Evolutionary conservation across 2,113 vertebrate species (phyloP), one percentile per base, ranked within the genome.

Genomic region (Cromileptes altivelis): DNA sequence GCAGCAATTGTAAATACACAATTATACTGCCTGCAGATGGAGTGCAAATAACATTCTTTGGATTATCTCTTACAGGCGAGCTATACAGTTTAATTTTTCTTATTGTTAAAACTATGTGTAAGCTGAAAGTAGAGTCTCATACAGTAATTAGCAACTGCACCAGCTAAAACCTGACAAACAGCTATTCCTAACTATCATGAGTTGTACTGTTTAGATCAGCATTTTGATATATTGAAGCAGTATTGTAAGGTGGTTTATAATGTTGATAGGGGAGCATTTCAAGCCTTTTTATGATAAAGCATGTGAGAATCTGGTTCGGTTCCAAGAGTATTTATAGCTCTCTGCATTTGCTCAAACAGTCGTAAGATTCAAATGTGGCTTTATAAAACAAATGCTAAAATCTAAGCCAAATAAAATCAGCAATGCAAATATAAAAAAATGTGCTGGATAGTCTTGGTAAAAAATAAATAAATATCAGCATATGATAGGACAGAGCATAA

Each of bases 1-100:
- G 37, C 30, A 86, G 62, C 53, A 74, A 79, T n/a, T 85, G 68
- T 68, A 79, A 70, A 81, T 67, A 72, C 14, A 84, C 45, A 80
- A 81, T 71, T 81, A 79, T 72, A 78, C 84, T 63, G 70, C 61
- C 72, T 89, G 81, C 55, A 76, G 42, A 63, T 65, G 74, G 45
- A 88, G 80, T 92, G 90, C 76, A 92, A 92, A 90, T 89, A 68
- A 88, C 65, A 90, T 88, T 95, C 89, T 94, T 95, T 95, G 93
- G 93, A 88, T 94, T 84, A 80, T 89, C 77, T 87, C 33, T 79
- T 75, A 70, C n/a, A 70, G 67, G 57, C 61, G 42, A 91, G 80
- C 69, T 33, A 75, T 49, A 67, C 49, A 62, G 23, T 74, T 76
- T 70, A 75, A 73, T 70, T 57, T 53, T 65, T 55, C 63, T 37